These are phyloP conservation scores for Chymomyza amoena DNA, from an alignment of 2,888 invertebrate genomes.

Conservation along the genomic window DNA sequence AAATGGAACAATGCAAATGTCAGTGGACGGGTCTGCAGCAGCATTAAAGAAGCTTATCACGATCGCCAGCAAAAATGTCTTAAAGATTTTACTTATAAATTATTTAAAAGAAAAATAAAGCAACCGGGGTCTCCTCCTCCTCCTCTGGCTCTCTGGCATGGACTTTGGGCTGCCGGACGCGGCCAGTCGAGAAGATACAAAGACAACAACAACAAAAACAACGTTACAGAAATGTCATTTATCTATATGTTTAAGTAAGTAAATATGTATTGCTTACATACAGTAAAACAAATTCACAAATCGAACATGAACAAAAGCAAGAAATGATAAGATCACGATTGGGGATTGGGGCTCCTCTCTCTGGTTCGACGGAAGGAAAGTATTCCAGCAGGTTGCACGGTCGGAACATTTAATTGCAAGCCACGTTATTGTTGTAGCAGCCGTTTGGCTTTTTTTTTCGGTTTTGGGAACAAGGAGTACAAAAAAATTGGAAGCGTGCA, in stretches of 20 bases:
- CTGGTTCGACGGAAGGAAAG: neutral
- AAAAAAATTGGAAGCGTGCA: constrained; percentile 1
- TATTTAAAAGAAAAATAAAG: constrained; percentile 65
- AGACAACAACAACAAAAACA: neutral
- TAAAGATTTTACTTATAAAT: constrained; percentile 64
- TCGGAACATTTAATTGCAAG: constrained; percentile 60
- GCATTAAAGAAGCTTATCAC: constrained; percentile 52
- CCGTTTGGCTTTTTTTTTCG: neutral
- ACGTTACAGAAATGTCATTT: constrained; percentile 53
- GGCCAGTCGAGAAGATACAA: constrained; percentile 35
- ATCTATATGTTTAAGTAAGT: neutral
- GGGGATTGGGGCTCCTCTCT: constrained; percentile 19
- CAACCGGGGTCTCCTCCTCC: constrained; percentile 26
- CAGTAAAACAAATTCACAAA: constrained; percentile 68
- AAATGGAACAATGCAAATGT: constrained; percentile 41
- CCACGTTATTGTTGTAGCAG: constrained; percentile 50
- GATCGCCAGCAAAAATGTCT: constrained; percentile 50
- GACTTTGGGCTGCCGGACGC: constrained; percentile 47
- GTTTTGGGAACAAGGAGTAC: neutral
- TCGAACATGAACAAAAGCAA: constrained; percentile 68
- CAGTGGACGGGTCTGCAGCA: constrained; percentile 4
- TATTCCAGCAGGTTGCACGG: constrained; percentile 58
- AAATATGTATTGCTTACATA: neutral
- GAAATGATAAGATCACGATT: constrained; percentile 69
- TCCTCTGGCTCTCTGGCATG: too few relatives aligned